Conservation (phyloP, 2,797 vertebrate species). For the Holocentrus rufus region DNA sequence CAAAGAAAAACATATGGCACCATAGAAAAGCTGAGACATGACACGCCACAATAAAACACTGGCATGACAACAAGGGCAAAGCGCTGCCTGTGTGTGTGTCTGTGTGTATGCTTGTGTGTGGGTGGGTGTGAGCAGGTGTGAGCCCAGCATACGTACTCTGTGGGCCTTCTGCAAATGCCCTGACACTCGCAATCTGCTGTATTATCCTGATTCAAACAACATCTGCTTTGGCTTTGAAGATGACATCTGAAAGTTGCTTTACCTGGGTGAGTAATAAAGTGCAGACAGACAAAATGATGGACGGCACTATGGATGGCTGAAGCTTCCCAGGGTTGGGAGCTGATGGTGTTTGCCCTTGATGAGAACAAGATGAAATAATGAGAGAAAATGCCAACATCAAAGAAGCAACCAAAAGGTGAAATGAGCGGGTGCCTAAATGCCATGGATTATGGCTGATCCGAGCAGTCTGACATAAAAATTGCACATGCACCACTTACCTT, state of each 20-base stretch:
- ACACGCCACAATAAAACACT: slow-evolving; percentile 46
- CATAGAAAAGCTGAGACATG: slow-evolving; percentile 39
- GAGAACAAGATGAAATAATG: slow-evolving; percentile 55
- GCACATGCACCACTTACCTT: slow-evolving; percentile 72
- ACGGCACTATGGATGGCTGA: slow-evolving; percentile 41
- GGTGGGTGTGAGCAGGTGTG: slow-evolving; percentile 33
- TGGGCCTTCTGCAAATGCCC: slow-evolving; percentile 37
- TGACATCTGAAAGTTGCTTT: slow-evolving; percentile 50
- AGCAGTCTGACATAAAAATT: slow-evolving; percentile 5
- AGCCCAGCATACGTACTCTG: slow-evolving; percentile 18
- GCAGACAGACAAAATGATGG: slow-evolving; percentile 61
- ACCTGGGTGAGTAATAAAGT: slow-evolving; percentile 62
- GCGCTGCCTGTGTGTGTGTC: slow-evolving; percentile 31
- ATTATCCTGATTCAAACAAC: slow-evolving; percentile 44
- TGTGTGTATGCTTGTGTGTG: slow-evolving; percentile 25
- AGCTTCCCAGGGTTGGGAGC: slow-evolving; percentile 41
- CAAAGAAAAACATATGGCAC: slow-evolving; percentile 45
- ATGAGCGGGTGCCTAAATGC: slow-evolving; percentile 22
- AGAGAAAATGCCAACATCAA: slow-evolving; percentile 18
- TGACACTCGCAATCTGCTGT: slow-evolving; percentile 44
- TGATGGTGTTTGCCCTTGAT: slow-evolving; percentile 54
- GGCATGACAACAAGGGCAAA: slow-evolving; percentile 39
- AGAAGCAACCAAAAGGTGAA: slow-evolving; percentile 32
- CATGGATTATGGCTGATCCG: background rate
- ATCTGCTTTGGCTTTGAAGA: slow-evolving; percentile 67